phyloP scores from a whole-genome alignment of 2,113 vertebrate genomes.

The Apodemus sylvaticus region DNA sequence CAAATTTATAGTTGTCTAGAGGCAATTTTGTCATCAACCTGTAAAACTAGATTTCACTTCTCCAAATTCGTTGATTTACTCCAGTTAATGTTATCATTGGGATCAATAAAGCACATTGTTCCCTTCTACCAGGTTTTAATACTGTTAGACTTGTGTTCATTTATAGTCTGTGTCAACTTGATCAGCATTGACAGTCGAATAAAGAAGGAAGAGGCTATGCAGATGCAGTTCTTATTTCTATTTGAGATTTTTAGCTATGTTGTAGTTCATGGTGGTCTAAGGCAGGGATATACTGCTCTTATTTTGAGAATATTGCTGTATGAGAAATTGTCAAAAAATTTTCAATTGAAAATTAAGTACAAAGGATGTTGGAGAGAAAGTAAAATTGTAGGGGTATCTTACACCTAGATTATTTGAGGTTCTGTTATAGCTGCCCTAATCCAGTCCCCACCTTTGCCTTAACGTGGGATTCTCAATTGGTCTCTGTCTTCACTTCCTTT shows the following conservation, averaged over 20 bases:
- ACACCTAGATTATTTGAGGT: not conserved
- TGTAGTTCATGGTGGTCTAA: not conserved
- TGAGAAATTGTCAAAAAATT: not conserved
- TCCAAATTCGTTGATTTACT: not conserved
- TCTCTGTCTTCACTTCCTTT: not conserved
- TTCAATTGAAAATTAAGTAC: not conserved
- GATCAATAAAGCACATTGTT: not conserved
- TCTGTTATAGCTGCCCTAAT: accelerated
- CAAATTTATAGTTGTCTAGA: not conserved
- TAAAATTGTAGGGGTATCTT: not conserved
- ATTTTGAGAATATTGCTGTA: not conserved
- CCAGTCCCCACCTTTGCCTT: not conserved
- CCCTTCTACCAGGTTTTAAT: not conserved
- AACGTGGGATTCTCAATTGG: not conserved
- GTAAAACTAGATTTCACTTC: not conserved
- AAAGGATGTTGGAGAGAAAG: not conserved
- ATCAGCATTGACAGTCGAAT: not conserved
- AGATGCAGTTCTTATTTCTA: not conserved
- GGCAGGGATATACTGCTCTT: not conserved
- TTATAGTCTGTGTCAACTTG: not conserved
- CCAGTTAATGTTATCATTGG: not conserved
- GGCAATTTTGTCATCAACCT: not conserved
- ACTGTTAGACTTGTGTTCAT: not conserved
- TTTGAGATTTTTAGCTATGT: not conserved
- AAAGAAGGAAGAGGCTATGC: not conserved